Evolutionary conservation across 2,888 invertebrate genomes (phyloP).

Genomic region (Caenorhabditis imperialis): DNA sequence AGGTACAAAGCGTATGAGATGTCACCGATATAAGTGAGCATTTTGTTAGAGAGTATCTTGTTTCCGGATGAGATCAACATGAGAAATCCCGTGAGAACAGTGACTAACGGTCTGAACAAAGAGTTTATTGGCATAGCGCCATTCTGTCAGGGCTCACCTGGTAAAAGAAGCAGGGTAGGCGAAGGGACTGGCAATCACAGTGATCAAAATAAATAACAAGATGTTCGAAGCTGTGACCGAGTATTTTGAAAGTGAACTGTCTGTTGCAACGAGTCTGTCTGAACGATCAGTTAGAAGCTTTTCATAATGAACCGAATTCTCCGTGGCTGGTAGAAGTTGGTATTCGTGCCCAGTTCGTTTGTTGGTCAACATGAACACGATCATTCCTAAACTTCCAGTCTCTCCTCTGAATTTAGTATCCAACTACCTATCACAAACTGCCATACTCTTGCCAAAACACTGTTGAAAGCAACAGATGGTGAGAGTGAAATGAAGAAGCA

Average conservation of each 20-base stretch:
- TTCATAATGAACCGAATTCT: too few species aligned
- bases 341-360: constrained; percentile 2
- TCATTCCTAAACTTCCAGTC: constrained; percentile 8
- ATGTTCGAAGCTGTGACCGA: constrained; percentile 5
- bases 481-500: background rate
- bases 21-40: constrained; percentile 38
- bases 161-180: background rate
- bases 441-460: constrained; percentile 6
- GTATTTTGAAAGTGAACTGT: background rate
- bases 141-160: too few species aligned
- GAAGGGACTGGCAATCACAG: background rate
- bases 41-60: constrained; percentile 6
- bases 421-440: background rate
- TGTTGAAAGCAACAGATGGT: background rate
- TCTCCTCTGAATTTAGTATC: background rate
- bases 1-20: constrained; percentile 34
- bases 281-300: too few species aligned
- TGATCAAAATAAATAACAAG: background rate
- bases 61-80: constrained; percentile 16
- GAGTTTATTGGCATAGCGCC: too few species aligned
- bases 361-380: background rate
- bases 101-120: constrained; percentile 26
- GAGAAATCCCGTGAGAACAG: constrained; percentile 16
- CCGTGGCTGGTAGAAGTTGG: too few species aligned
- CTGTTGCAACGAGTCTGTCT: too few species aligned